phyloP scores from a whole-genome alignment of 2,888 invertebrate species.

The Athalia rosae region DNA sequence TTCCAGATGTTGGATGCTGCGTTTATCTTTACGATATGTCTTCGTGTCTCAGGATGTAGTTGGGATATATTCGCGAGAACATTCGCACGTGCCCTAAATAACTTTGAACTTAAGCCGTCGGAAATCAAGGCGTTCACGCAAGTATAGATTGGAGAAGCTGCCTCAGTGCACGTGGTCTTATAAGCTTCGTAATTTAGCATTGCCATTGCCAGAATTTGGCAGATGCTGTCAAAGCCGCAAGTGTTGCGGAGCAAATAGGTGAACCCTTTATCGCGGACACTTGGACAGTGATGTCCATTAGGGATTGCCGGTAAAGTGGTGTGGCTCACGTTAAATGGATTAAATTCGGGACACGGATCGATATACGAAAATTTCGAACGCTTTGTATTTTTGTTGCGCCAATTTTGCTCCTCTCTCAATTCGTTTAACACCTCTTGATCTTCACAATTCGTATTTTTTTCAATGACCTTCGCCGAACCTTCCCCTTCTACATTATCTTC shows the following conservation, averaged over 20 bases:
- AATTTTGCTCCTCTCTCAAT: neutral
- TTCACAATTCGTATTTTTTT: too few species aligned
- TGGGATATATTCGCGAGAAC: neutral
- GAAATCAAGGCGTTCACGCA: neutral
- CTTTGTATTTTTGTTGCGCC: constrained; percentile 6
- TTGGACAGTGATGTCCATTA: neutral
- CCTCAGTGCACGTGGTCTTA: neutral
- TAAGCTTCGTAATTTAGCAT: neutral
- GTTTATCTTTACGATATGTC: constrained; percentile 13
- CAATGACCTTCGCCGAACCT: neutral
- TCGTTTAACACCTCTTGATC: neutral
- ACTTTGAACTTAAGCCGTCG: neutral
- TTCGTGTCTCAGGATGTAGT: constrained; percentile 2
- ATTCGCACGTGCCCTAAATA: constrained; percentile 15
- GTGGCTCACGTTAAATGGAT: neutral
- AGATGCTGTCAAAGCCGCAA: constrained; percentile 19
- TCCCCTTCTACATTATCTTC: neutral
- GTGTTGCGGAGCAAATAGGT: neutral
- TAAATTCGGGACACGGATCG: neutral
- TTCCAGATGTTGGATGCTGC: constrained; percentile 2
- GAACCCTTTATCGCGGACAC: neutral
- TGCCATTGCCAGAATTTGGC: constrained; percentile 4
- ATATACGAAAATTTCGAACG: neutral
- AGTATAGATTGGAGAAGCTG: neutral
- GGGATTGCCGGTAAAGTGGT: neutral